Evolutionary conservation across 2,113 vertebrate species (phyloP), one percentile per base, ranked within the genome.

Genomic region (Oreochromis spilurus): DNA sequence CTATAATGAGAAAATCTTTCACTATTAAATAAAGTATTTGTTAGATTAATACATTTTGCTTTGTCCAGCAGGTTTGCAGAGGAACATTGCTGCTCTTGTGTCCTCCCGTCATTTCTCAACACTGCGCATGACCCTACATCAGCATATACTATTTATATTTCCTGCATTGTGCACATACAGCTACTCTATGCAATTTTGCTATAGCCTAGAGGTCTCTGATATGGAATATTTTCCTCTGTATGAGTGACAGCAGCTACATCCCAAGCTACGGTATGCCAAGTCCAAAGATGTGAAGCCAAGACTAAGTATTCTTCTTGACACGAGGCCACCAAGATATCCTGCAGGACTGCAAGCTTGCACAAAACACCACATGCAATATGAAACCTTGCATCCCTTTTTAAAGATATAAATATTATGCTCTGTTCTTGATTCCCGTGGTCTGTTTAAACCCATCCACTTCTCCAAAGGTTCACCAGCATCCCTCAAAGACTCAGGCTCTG

Each of bases 101-200:
- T 78, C 89, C 87, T 83, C 3, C 5, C 81, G 88, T 88, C 87
- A 83, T 90, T 84, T 88, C 45, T 60, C 31, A 1, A 89, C 80
- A 89, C 83, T 89, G 91, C 81, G 43, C 89, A 93, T 89, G 80
- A 40, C 81, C 87, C 89, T 90, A 92, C 90, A 93, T 95, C 95
- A 96, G 93, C 94, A 96, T 87, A 88, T 91, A 87, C 94, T 94
- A 95, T 94, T 95, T 95, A 90, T 96, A 93, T 92, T 93, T 91
- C 62, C 84, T 90, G 92, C 86, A 91, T 84, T 91, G 84, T 95
- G 90, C 88, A 94, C 87, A 94, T 88, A 85, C 57, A 92, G 92
- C 87, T 79, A 79, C 87, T 92, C 82, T 57, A 53, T 88, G 88
- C 92, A 92, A 72, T 83, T 81, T 65, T 81, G 31, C 82, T 48